Evolutionary conservation across 2,888 invertebrate species (phyloP), one percentile per base, ranked within the genome.

Genomic region (Volucella zonaria): DNA sequence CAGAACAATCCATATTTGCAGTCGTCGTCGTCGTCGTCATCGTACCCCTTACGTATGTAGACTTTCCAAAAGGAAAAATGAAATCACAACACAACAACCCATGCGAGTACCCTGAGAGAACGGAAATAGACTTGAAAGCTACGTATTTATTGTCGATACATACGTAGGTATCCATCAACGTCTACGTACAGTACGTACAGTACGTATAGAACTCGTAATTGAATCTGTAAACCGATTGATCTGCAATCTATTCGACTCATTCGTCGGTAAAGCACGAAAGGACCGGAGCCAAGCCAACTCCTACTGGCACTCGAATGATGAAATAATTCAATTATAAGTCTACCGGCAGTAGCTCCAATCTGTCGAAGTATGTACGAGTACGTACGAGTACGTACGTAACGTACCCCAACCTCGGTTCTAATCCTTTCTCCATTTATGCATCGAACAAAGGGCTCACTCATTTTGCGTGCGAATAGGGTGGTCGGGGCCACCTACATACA

Each of bases 281-380:
- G 49, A 45, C 67, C 42, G 14, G 12, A 49, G 15, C 14, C 40
- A 12, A 67, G 51, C 68, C 49, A 43, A 18, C 3, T 38, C 54
- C 23, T 11, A 58, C 67, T 70, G 58, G 75, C 58, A 85, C 68
- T 85, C 73, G 73, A 85, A 68, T 85, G 85, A 85, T 85, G 85
- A 81, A 85, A 85, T 85, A 85, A 85, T 85, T 85, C 85, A 85
- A 85, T 85, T 85, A 85, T 85, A 85, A 85, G 64, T 85, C 85
- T 68, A 77, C 75, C 81, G 31, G 31, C 31, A 42, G 85, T 81
- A 85, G 85, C 85, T 76, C 61, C 66, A 82, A 82, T 82, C 70
- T 82, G 62, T 56, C 40, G 62, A 23, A 38, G 42, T 43, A 14
- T 54, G 42, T 9, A 43, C 74, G 62, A 47, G 42, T 54, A 47